Conservation (phyloP, 2,797 vertebrate genomes). For the Uromys caudimaculatus region DNA sequence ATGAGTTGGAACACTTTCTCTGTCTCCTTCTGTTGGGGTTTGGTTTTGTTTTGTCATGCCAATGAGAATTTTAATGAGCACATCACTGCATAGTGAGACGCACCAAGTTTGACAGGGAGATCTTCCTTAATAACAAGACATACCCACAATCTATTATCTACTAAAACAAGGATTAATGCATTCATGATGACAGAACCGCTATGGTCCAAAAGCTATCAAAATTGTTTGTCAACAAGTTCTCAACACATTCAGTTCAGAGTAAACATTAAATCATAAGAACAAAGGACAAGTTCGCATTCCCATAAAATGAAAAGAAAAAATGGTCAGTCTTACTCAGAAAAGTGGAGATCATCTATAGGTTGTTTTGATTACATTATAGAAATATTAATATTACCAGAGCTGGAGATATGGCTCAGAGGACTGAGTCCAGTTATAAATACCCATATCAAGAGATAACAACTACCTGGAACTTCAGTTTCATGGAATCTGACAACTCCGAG, state of each 20-base stretch:
- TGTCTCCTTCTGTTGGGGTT: not conserved
- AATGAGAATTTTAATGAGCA: not conserved
- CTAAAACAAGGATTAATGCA: not conserved
- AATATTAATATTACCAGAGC: not conserved
- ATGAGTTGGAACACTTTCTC: not conserved
- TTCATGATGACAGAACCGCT: fast-evolving
- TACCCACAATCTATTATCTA: not conserved
- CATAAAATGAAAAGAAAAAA: not conserved
- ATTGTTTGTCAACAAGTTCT: not conserved
- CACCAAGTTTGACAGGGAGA: not conserved
- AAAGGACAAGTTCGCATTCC: not conserved
- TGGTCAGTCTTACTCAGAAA: not conserved
- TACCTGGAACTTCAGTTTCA: not conserved
- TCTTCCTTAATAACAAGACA: not conserved
- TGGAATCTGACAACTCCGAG: not conserved
- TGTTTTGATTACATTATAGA: not conserved
- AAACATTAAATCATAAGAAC: not conserved
- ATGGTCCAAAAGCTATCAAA: not conserved
- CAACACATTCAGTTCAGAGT: not conserved
- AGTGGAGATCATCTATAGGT: not conserved
- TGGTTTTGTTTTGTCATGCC: not conserved
- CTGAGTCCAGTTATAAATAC: not conserved
- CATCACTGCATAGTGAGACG: not conserved
- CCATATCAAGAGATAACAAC: not conserved
- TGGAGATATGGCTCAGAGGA: not conserved